These are phyloP conservation scores for Drosophila lowei DNA, from an alignment of 1,140 invertebrate species.

Conservation along the genomic window DNA sequence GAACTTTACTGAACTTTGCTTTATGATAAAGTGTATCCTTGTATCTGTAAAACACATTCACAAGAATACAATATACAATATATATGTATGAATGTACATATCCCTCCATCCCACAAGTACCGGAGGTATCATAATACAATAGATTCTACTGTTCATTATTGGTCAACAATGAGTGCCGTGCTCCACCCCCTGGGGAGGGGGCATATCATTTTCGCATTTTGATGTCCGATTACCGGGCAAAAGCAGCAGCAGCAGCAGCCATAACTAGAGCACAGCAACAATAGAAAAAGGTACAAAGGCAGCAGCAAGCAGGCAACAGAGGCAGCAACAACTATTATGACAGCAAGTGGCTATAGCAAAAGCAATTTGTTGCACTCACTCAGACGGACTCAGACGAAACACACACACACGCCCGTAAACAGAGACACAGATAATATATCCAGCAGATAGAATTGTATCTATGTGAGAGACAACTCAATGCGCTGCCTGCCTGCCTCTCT, in stretches of 20 bases:
- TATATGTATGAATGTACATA: no score
- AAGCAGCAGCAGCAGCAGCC: slow-evolving; percentile 18
- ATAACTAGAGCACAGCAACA: slow-evolving; percentile 75
- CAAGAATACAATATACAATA: no score
- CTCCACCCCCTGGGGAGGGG: slow-evolving; percentile 3
- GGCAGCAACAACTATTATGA: slow-evolving; percentile 70
- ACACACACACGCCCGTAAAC: slow-evolving; percentile 1
- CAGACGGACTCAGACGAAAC: slow-evolving; percentile 29
- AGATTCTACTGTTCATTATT: slow-evolving; percentile 53
- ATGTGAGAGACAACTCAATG: slow-evolving; percentile 68
- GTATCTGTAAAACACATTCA: no score
- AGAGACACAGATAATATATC: neutral
- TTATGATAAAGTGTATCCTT: no score
- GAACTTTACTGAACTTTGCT: no score
- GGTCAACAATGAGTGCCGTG: slow-evolving; percentile 58
- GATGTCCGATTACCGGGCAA: slow-evolving; percentile 67
- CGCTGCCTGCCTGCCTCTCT: slow-evolving; percentile 9
- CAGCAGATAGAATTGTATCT: slow-evolving; percentile 51
- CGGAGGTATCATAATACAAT: slow-evolving; percentile 10
- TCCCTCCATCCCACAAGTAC: no score
- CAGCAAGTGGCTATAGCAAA: slow-evolving; percentile 69
- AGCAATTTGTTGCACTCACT: slow-evolving; percentile 75
- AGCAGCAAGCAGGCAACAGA: slow-evolving; percentile 28
- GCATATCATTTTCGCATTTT: slow-evolving; percentile 78
- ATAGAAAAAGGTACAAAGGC: slow-evolving; percentile 69